A percentile compares a stretch with the other conserved stretches of the same genome.
These are phyloP conservation scores for Tragelaphus buxtoni DNA, from an alignment of 2,113 vertebrate genomes.

Conservation along the genomic window DNA sequence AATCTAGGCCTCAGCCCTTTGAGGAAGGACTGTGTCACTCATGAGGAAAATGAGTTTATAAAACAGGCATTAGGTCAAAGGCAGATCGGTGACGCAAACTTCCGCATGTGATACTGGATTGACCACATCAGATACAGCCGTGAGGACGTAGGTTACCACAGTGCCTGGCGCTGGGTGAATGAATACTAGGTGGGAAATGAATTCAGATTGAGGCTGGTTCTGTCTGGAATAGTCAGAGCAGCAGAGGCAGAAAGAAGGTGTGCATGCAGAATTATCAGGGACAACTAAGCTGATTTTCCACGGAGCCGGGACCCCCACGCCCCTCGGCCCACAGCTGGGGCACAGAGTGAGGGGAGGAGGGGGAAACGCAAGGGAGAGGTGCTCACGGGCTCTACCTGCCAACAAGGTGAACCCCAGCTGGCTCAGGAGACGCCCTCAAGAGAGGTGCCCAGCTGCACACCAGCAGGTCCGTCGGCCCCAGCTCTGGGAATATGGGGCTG, in stretches of 20 bases:
- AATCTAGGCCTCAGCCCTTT: not conserved
- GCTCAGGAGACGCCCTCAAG: not conserved
- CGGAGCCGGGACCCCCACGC: not conserved
- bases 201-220: not conserved
- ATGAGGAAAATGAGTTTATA: not conserved
- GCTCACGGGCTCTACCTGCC: not conserved
- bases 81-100: not conserved
- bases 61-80: not conserved
- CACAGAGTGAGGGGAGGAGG: not conserved
- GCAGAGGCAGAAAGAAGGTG: not conserved
- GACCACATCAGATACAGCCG: not conserved
- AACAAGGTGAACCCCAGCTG: not conserved
- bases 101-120: not conserved
- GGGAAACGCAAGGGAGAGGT: not conserved
- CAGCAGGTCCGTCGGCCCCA: not conserved
- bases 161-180: not conserved
- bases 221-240: not conserved
- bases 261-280: too few species aligned
- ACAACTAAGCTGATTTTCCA: not conserved
- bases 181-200: not conserved
- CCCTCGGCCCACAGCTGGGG: not conserved
- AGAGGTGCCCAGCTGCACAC: not conserved
- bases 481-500: not conserved
- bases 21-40: not conserved
- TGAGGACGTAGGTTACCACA: not conserved